Evolutionary conservation across 2,797 vertebrate species (phyloP), one percentile per base, ranked within the genome.

Genomic region (Gallinago stenura): DNA sequence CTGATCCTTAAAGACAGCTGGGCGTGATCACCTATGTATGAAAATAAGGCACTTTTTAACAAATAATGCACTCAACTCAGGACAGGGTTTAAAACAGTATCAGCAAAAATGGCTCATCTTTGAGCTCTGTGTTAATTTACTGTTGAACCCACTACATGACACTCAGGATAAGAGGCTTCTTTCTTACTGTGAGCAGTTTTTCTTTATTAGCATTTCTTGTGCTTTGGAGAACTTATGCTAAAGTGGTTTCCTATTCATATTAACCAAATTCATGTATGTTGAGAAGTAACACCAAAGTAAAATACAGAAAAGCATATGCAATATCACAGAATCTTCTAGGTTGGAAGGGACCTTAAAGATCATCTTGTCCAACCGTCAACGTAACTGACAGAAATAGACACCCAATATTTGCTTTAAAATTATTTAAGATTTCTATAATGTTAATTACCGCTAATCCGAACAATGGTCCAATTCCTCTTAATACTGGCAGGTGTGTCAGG

Each of bases 391-490:
- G 33, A 35, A 35, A 35, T 35, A 35, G 33, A 35, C 33, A 35
- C 33, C 33, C 33, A 35, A 35, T 7, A 68, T 6, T 57, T 86
- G 58, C n/a, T 72, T 31, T 39, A 37, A 70, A 87, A 68, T 10
- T 6, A 0, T 31, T 43, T 24, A 84, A 53, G 21, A 33, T 20
- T 87, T 72, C 65, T 54, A 57, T 41, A 88, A 89, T 28, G 14
- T 61, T 92, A 94, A 90, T 93, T 90, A 99, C 99, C 99, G 64
- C 97, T 99, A 88, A 99, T 94, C 58, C 99, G 98, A 69, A 97
- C 98, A 75, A 99, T 98, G 8, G 99, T 99, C 99, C 99, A 99
- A 95, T 99, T 99, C 89, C 98, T 99, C 77, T 98, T 99, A 71
- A 99, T 98, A 24, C 98, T 98, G 11, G 95, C 87, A 15, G 99